phyloP scores from a whole-genome alignment of 2,888 invertebrate species.

The Synanthedon vespiformis region DNA sequence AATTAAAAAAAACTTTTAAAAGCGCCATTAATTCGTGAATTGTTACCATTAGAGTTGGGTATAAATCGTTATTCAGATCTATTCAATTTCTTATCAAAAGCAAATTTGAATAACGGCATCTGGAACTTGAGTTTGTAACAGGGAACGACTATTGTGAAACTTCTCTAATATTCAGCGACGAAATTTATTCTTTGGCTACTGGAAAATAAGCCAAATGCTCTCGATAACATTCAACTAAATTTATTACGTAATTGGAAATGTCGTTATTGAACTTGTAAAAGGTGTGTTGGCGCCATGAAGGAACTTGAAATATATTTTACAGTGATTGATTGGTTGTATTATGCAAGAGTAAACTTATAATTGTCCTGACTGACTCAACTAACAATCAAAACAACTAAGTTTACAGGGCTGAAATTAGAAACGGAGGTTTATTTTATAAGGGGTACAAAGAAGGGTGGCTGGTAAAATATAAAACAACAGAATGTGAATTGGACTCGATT shows the following conservation, averaged over 20 bases:
- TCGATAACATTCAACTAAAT: background rate
- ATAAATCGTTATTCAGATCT: conserved; percentile 42
- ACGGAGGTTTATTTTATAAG: too few relatives aligned
- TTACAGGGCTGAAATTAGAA: too few relatives aligned
- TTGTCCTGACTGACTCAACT: too few relatives aligned
- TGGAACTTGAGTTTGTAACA: conserved; percentile 39
- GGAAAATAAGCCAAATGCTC: conserved; percentile 43
- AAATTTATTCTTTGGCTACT: conserved; percentile 53
- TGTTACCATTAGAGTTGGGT: conserved; percentile 28
- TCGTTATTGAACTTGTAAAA: too few relatives aligned
- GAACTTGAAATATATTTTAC: too few relatives aligned
- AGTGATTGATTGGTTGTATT: too few relatives aligned
- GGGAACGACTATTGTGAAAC: conserved; percentile 51
- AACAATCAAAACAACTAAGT: too few relatives aligned
- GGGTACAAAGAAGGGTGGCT: too few relatives aligned
- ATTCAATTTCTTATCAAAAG: conserved; percentile 59
- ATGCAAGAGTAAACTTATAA: too few relatives aligned
- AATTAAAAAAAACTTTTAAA: background rate
- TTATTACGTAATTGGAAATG: background rate
- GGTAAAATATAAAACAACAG: too few relatives aligned
- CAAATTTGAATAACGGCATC: conserved; percentile 56
- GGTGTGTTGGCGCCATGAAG: too few relatives aligned
- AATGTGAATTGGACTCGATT: too few relatives aligned
- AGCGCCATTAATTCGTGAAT: conserved; percentile 7
- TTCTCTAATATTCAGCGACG: conserved; percentile 57